Evolutionary conservation across 2,888 invertebrate species (phyloP), one percentile per base, ranked within the genome.

Genomic region (Chrysolina haemoptera): DNA sequence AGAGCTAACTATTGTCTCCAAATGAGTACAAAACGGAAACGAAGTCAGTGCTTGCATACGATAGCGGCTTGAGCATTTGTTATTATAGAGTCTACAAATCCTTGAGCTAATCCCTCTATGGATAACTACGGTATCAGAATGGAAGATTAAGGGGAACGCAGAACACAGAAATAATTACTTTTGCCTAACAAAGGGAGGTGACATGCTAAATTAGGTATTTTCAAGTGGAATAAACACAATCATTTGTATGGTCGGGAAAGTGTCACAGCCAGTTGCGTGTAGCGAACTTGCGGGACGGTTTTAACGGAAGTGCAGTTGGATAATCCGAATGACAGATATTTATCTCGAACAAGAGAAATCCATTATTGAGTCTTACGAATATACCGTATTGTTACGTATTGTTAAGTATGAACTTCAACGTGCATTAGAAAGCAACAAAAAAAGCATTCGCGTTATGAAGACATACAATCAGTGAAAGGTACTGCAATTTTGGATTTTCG

Each of bases 161-260:
- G 27, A n/a, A 59, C 20, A 70, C 70, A 55, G 71, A 64, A 71
- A 71, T 71, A 71, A 71, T 66, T 22, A 65, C 65, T 71, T 71
- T 71, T 59, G 59, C 55, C 59, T 59, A 71, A 66, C 66, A 66
- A 65, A 62, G 71, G 46, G 59, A 66, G 66, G 71, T 71, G 71
- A 71, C 71, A 66, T 62, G 71, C 66, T 66, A 20, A 71, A 71
- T 71, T 71, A 71, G 71, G 35, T 71, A 71, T 66, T 71, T 71
- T 71, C 65, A 48, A 66, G 41, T 59, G 71, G 59, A 71, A 71
- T 71, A 71, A 71, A 71, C 66, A 66, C 71, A 59, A 71, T 71
- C 65, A 71, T 71, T 71, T 66, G 66, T 66, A 55, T 55, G 55
- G 71, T 71, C 66, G 65, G 48, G 59, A 35, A 71, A 55, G 35